Evolutionary conservation across 37 sponge, comb jelly and placozoan species (phyloP), one percentile per base, ranked within the genome.

Genomic region (Dysidea cf. avara): DNA sequence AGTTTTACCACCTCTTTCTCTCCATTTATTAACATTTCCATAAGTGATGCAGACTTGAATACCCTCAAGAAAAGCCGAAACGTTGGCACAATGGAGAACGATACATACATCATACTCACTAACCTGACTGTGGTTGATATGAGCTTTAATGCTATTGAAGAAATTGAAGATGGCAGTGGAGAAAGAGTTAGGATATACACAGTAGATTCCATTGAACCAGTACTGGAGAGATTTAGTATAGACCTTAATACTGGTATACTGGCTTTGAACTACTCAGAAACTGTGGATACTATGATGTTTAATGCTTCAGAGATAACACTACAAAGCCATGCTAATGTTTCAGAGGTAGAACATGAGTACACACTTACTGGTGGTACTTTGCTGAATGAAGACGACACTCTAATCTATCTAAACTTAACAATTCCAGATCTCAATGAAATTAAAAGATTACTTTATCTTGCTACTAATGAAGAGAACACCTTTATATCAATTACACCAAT

Each of bases 181-280:
- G 49, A 59, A 2, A 60, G 20, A 43, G 75, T 66, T 13, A 66
- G 14, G 17, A 7, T 20, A 0, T 81, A 85, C 71, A 81, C 49
- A 1, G 74, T 35, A 43, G 95, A 94, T 66, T 56, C 36, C 38
- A 87, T 81, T 0, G 37, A 71, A 16, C 95, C 95, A 24, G 43
- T 48, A 20, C 82, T 94, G 18, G 78, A 66, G 30, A 24, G 22
- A 0, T 94, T 81, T 54, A 75, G 90, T 46, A 47, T 90, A 11
- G 85, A 94, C 57, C 48, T 87, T 1, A 54, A 94, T 65, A 34
- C 73, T 37, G 91, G 88, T 12, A 25, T 80, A 0, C 66, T 94
- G 20, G 86, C 78, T 22, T 43, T 94, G 26, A 58, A 47, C 64
- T 94, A 88, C 64, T 86, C 90, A 31, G 95, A 94, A 64, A 90